These are phyloP conservation scores for Drosophila bunnanda DNA, from an alignment of 2,888 invertebrate species.

Conservation along the genomic window DNA sequence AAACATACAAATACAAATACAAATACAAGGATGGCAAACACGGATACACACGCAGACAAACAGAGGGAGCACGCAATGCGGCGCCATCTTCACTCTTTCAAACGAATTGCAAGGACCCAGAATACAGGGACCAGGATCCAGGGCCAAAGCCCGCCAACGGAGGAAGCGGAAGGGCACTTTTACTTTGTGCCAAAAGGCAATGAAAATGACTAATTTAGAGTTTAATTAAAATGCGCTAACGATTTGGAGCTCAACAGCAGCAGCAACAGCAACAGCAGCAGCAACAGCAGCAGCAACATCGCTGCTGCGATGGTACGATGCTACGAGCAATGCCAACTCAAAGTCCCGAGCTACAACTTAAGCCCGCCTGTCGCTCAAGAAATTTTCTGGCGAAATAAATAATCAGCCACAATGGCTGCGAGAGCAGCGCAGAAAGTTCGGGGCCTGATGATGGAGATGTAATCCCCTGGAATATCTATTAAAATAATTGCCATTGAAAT, in stretches of 20 bases:
- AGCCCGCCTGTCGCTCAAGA: conserved; percentile 65
- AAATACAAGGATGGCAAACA: conserved; percentile 37
- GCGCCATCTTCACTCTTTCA: conserved; percentile 55
- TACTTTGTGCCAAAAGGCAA: conserved; percentile 71
- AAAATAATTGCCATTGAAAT: conserved; percentile 69
- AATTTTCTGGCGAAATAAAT: conserved; percentile 63
- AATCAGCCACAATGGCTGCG: conserved; percentile 50
- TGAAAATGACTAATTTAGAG: conserved; percentile 78
- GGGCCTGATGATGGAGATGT: conserved; percentile 29
- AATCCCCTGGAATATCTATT: conserved; percentile 49
- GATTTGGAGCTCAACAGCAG: conserved; percentile 61
- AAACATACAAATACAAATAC: conserved; percentile 55
- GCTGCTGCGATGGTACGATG: background rate
- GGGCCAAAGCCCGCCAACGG: conserved; percentile 14
- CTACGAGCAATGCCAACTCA: conserved; percentile 29
- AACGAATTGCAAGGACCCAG: conserved; percentile 50
- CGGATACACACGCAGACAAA: conserved; percentile 30
- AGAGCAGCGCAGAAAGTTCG: conserved; percentile 12
- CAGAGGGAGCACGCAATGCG: conserved; percentile 55
- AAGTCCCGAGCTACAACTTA: conserved; percentile 51
- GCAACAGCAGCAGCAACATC: conserved; percentile 3
- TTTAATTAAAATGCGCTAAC: conserved; percentile 79
- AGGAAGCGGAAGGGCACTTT: conserved; percentile 45
- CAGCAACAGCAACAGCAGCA: conserved; percentile 24
- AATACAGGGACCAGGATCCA: conserved; percentile 1